A percentile compares a stretch with the other conserved stretches of the same genome.
Evolutionary conservation across 1,140 invertebrate genomes (phyloP).

Genomic region (Pogonomyrmex barbatus): DNA sequence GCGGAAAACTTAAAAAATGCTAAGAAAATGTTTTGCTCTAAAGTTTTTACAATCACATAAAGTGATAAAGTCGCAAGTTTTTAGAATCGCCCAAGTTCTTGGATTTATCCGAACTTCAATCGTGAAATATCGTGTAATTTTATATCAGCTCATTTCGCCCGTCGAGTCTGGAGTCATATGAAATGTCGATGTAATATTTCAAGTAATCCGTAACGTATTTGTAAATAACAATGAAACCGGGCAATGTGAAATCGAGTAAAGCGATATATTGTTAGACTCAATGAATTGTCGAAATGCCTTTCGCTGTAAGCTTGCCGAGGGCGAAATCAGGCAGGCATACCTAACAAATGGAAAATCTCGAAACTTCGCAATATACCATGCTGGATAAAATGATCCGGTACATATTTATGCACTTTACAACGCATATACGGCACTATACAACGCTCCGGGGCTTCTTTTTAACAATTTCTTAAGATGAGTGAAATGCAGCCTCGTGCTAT

Average conservation of each 20-base stretch:
- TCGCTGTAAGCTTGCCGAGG: neutral
- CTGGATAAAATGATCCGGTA: neutral
- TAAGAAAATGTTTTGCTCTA: neutral
- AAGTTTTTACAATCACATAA: neutral
- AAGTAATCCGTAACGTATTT: neutral
- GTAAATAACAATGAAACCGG: constrained; percentile 11
- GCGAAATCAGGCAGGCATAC: neutral
- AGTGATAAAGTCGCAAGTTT: neutral
- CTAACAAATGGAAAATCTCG: constrained; percentile 31
- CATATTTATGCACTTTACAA: neutral
- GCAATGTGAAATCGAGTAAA: neutral
- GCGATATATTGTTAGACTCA: constrained; percentile 3
- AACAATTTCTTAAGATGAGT: neutral
- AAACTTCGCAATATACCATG: constrained; percentile 6
- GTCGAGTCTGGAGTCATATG: neutral
- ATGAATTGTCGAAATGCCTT: constrained; percentile 10
- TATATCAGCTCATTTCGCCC: neutral
- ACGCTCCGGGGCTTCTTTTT: neutral
- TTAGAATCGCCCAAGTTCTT: neutral
- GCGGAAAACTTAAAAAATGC: no score
- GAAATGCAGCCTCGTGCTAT: neutral
- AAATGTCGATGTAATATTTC: neutral
- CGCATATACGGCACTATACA: no score
- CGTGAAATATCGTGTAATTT: constrained; percentile 1
- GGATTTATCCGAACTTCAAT: neutral